Evolutionary conservation across 2,888 invertebrate genomes (phyloP).

Genomic region (Himalopsyche kuldschensis): DNA sequence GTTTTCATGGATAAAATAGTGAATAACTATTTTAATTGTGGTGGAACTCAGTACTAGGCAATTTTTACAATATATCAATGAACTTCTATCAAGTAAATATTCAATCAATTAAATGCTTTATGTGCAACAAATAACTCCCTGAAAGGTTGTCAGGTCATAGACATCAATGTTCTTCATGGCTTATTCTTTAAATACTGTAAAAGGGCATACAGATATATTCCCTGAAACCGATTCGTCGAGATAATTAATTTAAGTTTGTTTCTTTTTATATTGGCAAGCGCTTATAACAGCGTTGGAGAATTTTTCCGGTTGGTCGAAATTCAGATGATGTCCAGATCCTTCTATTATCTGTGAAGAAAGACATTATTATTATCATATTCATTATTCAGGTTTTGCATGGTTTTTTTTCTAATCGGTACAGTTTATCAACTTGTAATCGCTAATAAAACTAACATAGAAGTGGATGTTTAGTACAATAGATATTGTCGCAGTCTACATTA

Average conservation of each 20-base stretch:
- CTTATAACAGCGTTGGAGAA: conserved; percentile 75
- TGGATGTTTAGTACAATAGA: neutral
- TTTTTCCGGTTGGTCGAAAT: conserved; percentile 75
- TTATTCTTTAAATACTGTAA: too few relatives aligned
- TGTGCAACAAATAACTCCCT: too few relatives aligned
- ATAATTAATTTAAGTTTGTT: neutral
- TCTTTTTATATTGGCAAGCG: conserved; percentile 55
- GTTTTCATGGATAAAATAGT: too few relatives aligned
- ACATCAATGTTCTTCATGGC: neutral
- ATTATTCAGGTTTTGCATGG: neutral
- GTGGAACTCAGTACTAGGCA: too few relatives aligned
- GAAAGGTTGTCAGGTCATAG: too few relatives aligned
- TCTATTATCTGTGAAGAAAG: conserved; percentile 61
- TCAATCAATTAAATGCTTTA: too few relatives aligned
- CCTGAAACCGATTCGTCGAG: neutral
- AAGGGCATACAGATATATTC: too few relatives aligned
- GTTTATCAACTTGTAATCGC: neutral
- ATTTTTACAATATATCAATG: too few relatives aligned
- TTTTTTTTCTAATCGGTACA: neutral
- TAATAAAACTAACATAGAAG: neutral
- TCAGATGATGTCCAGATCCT: conserved; percentile 84
- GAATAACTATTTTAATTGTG: too few relatives aligned
- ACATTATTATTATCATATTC: neutral
- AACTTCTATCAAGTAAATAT: too few relatives aligned
- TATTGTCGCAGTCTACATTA: too few relatives aligned